A percentile compares a stretch with the other conserved stretches of the same genome.
Conservation (phyloP, 2,888 invertebrate genomes). For the Drosophila bunnanda region DNA sequence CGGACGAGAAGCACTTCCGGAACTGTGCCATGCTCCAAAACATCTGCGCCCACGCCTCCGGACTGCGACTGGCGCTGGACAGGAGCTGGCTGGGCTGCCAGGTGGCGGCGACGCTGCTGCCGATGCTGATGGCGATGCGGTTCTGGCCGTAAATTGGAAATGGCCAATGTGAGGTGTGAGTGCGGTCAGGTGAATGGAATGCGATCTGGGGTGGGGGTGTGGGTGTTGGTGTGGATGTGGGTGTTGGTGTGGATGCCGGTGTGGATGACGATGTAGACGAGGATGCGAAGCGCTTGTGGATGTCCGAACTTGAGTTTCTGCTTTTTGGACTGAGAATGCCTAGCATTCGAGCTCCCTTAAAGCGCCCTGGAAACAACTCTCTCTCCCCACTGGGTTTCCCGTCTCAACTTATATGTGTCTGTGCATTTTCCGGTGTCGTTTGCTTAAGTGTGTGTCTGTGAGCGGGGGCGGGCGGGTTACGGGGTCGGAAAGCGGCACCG, state of each 20-base stretch:
- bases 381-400: not conserved
- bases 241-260: not conserved
- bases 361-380: not conserved
- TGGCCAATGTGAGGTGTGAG: conserved; percentile 1
- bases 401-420: conserved; percentile 10
- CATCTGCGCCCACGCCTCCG: conserved; percentile 62
- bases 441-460: conserved; percentile 33
- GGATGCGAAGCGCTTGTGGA: conserved; percentile 18
- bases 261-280: not conserved
- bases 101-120: conserved; percentile 26
- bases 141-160: conserved; percentile 41
- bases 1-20: conserved; percentile 83
- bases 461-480: conserved; percentile 50
- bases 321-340: conserved; percentile 61
- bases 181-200: conserved; percentile 14
- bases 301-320: conserved; percentile 19
- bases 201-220: conserved; percentile 8
- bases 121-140: conserved; percentile 32
- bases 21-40: conserved; percentile 82
- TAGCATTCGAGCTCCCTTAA: conserved; percentile 59
- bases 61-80: conserved; percentile 2
- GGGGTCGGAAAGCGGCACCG: conserved; percentile 72
- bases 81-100: conserved; percentile 21
- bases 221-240: not conserved
- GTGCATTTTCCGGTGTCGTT: conserved; percentile 38